Evolutionary conservation across 2,113 vertebrate species (phyloP), one percentile per base, ranked within the genome.

Genomic region (Pogona vitticeps): DNA sequence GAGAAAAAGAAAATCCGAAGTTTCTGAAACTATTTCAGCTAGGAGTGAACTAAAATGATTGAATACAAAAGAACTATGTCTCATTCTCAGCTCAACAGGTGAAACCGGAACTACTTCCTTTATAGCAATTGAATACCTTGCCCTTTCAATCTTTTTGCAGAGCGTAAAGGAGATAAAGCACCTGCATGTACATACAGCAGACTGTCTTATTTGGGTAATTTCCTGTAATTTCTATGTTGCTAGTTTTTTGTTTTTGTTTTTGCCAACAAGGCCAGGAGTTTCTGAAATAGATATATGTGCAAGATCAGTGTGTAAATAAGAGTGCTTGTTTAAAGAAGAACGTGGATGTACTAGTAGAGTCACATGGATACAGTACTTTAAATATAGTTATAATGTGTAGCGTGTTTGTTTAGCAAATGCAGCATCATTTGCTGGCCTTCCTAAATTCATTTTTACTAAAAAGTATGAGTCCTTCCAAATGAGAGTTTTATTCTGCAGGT

Each of bases 1-100:
- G 20, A 23, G 79, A 58, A 18, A 0, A 36, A n/a, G 0, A 0
- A 59, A 36, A 0, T 0, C 10, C 0, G 36, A 18, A 28, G 2
- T 15, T 2, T 0, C 36, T 65, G 13, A 17, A 79, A 0, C 58
- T 81, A 31, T 5, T 12, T 36, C 6, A 20, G 38, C 40, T 21
- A 46, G 56, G 80, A 21, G 23, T n/a, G 77, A 0, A 2, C 0
- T 1, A 1, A 42, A 26, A 0, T 13, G 76, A 72, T 6, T 38
- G 0, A 7, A 28, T 2, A n/a, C 46, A 10, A 79, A 6, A 33
- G 40, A 58, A 0, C 2, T 1, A 1, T 2, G 82, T 26, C 56
- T 28, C 28, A 6, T 3, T 26, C 26, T 46, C 56, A 0, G 3
- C 0, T 33, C 18, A 8, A 18, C 31, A 28, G 42, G 9, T 56